Conservation (phyloP, 2,888 invertebrate genomes). For the Osedax fenrisi region DNA sequence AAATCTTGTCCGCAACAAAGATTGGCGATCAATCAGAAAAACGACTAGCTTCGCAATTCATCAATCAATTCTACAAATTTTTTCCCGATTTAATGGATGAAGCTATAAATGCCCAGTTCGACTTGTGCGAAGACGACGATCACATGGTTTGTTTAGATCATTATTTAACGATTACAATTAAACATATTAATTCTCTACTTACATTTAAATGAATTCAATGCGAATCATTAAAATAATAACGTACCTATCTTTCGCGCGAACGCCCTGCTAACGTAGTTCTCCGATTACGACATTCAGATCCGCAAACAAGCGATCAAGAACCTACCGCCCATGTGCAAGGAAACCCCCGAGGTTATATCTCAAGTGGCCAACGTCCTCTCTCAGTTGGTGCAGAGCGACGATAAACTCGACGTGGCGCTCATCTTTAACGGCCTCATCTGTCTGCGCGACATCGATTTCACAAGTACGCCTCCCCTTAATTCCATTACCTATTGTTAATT, state of each 20-base stretch:
- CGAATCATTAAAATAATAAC: too few relatives aligned
- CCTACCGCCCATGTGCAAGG: constrained; percentile 73
- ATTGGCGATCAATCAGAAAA: constrained; percentile 73
- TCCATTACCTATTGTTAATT: too few relatives aligned
- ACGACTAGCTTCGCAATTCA: constrained; percentile 82
- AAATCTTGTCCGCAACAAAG: constrained; percentile 75
- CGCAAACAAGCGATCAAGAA: constrained; percentile 85
- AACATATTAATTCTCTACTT: too few relatives aligned
- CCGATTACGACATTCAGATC: constrained; percentile 64
- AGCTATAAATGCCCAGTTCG: constrained; percentile 79
- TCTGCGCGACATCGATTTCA: constrained; percentile 54
- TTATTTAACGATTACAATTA: too few relatives aligned
- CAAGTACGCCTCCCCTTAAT: too few relatives aligned
- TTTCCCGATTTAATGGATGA: constrained; percentile 75
- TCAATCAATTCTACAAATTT: constrained; percentile 80
- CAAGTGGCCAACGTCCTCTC: constrained; percentile 81
- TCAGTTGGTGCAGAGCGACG: constrained; percentile 75
- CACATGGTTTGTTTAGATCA: constrained; percentile 51
- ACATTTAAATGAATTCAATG: too few relatives aligned
- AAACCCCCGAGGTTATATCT: constrained; percentile 67
- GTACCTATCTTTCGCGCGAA: background rate
- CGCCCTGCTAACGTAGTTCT: too few relatives aligned
- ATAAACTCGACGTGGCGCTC: constrained; percentile 64
- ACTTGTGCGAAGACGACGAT: constrained; percentile 88
- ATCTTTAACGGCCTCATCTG: constrained; percentile 71